Percentiles rank a stretch among this genome's conserved stretches.
phyloP scores from a whole-genome alignment of 2,888 invertebrate genomes.

The Thalpophila matura region DNA sequence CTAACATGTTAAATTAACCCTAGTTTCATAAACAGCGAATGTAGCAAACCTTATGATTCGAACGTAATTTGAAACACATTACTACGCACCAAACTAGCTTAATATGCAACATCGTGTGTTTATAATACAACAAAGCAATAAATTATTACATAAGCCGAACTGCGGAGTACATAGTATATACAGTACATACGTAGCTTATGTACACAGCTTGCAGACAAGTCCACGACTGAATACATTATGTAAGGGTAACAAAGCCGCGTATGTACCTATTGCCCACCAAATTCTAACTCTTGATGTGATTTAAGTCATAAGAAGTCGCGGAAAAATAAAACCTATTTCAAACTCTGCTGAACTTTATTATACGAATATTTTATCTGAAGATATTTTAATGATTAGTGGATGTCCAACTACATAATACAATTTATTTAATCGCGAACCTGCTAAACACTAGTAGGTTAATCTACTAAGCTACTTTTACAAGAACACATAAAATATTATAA shows the following conservation, averaged over 20 bases:
- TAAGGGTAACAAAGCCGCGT: slow-evolving; percentile 83
- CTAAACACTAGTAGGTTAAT: too few species aligned
- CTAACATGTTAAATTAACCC: not conserved
- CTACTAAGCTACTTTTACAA: too few species aligned
- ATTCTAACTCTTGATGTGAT: slow-evolving; percentile 80
- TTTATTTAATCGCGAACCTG: too few species aligned
- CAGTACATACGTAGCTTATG: slow-evolving; percentile 30
- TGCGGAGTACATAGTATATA: slow-evolving; percentile 23
- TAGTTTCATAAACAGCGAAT: slow-evolving; percentile 14
- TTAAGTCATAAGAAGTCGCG: slow-evolving; percentile 58
- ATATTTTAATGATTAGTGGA: too few species aligned
- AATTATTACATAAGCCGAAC: slow-evolving; percentile 67
- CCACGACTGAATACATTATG: slow-evolving; percentile 84
- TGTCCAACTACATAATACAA: too few species aligned
- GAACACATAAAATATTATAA: too few species aligned
- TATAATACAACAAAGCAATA: slow-evolving; percentile 61
- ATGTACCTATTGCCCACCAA: slow-evolving; percentile 85
- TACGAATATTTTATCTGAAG: too few species aligned
- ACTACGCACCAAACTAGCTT: slow-evolving; percentile 43
- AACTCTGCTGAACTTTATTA: too few species aligned
- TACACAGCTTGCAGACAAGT: slow-evolving; percentile 71
- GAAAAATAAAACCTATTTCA: too few species aligned
- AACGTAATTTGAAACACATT: slow-evolving; percentile 21
- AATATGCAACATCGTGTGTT: slow-evolving; percentile 39
- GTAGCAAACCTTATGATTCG: slow-evolving; percentile 9